Percentiles rank a stretch among this genome's conserved stretches.
These are phyloP conservation scores for Apotomis turbidana DNA, from an alignment of 2,888 invertebrate genomes.

Conservation along the genomic window DNA sequence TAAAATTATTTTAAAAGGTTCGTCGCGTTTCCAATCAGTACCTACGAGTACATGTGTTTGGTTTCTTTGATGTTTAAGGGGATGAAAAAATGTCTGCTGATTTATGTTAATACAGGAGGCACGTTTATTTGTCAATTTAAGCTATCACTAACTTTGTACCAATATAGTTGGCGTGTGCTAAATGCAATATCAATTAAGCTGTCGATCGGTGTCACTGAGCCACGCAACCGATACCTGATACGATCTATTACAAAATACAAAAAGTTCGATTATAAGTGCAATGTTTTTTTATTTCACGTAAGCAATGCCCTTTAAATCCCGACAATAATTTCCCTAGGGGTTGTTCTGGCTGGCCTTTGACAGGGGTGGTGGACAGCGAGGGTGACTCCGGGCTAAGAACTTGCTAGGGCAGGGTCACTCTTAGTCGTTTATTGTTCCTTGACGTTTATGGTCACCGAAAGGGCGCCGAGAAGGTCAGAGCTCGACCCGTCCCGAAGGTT, in stretches of 20 bases:
- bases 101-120: neutral
- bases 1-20: conserved; percentile 35
- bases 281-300: conserved; percentile 76
- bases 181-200: conserved; percentile 37
- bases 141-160: neutral
- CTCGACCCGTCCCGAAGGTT: conserved; percentile 50
- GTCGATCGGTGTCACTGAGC: conserved; percentile 51
- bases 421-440: conserved; percentile 78
- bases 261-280: conserved; percentile 72
- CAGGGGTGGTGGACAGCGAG: conserved; percentile 79
- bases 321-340: conserved; percentile 83
- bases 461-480: conserved; percentile 72
- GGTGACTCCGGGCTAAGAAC: conserved; percentile 72
- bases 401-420: conserved; percentile 76
- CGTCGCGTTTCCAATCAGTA: conserved; percentile 20
- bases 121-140: neutral
- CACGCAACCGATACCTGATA: conserved; percentile 73
- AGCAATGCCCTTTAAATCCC: conserved; percentile 84
- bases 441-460: conserved; percentile 81
- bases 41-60: conserved; percentile 3
- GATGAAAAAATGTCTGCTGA: neutral
- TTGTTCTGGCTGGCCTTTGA: conserved; percentile 73
- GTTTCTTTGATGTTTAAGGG: conserved; percentile 15
- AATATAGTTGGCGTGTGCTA: neutral
- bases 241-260: conserved; percentile 61